phyloP scores from a whole-genome alignment of 2,888 invertebrate genomes.

The Eurytoma adleriae region DNA sequence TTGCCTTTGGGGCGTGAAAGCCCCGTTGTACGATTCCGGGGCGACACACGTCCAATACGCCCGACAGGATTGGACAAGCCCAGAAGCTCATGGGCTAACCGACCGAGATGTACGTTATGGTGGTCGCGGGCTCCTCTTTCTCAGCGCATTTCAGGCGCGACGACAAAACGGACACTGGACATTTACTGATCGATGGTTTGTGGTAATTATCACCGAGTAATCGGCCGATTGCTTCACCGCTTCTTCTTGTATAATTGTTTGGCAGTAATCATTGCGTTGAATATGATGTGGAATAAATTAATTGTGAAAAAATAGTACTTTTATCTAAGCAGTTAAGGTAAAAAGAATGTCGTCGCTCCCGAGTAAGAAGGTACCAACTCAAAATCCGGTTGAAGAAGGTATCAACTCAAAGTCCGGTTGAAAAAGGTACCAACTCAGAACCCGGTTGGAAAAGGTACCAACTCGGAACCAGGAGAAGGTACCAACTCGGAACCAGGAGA shows the following conservation, averaged over 20 bases:
- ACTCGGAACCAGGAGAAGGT: too few species aligned
- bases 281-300: background rate
- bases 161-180: background rate
- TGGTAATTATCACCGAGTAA: slow-evolving; percentile 41
- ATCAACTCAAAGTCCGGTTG: too few species aligned
- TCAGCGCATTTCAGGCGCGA: background rate
- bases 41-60: slow-evolving; percentile 23
- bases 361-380: too few species aligned
- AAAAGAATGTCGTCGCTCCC: too few species aligned
- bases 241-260: background rate
- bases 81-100: background rate
- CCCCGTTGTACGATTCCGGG: slow-evolving; percentile 6
- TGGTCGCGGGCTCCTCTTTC: background rate
- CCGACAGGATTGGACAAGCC: slow-evolving; percentile 26
- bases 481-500: too few species aligned
- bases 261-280: background rate
- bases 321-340: too few species aligned
- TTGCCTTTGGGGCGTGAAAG: slow-evolving; percentile 1
- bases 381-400: too few species aligned
- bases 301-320: background rate
- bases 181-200: background rate
- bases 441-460: too few species aligned
- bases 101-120: too few species aligned
- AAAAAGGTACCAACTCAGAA: too few species aligned
- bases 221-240: slow-evolving; percentile 4